phyloP scores from a whole-genome alignment of 2,888 invertebrate genomes.

The Mesorhabditis spiculigera region DNA sequence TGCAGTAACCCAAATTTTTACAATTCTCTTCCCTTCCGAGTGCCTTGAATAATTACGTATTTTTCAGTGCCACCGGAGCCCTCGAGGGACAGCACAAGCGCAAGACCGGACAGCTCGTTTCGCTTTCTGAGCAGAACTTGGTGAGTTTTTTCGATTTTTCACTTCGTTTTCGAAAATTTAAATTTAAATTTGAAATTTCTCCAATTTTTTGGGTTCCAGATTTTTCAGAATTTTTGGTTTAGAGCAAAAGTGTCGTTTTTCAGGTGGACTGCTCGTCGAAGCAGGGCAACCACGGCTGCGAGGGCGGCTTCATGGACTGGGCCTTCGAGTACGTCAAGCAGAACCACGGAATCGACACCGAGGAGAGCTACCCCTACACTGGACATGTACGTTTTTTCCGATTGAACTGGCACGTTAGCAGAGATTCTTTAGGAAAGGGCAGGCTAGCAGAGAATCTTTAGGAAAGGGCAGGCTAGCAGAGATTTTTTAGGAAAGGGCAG shows the following conservation, averaged over 20 bases:
- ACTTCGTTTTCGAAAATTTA: too few relatives aligned
- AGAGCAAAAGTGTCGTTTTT: too few relatives aligned
- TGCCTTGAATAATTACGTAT: conserved; percentile 14
- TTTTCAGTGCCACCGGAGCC: conserved; percentile 43
- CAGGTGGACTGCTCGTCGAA: conserved; percentile 35
- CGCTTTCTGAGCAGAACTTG: conserved; percentile 52
- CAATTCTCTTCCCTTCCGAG: conserved; percentile 8
- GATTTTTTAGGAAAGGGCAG: too few relatives aligned
- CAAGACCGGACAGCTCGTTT: conserved; percentile 45
- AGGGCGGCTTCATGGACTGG: conserved; percentile 62
- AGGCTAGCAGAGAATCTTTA: too few relatives aligned
- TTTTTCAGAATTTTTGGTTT: too few relatives aligned
- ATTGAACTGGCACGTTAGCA: too few relatives aligned
- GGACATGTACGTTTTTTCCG: conserved; percentile 60
- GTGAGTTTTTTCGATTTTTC: conserved; percentile 5
- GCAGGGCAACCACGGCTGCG: conserved; percentile 62
- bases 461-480: too few relatives aligned
- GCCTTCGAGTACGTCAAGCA: conserved; percentile 61
- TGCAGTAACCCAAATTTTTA: not conserved
- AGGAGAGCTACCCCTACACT: conserved; percentile 79
- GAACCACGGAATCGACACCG: conserved; percentile 79
- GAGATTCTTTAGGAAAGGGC: too few relatives aligned
- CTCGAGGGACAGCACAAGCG: conserved; percentile 54
- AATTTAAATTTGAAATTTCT: too few relatives aligned
- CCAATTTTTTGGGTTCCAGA: too few relatives aligned